phyloP scores from a whole-genome alignment of 2,888 invertebrate genomes.

The Sphaeridia pumilis region DNA sequence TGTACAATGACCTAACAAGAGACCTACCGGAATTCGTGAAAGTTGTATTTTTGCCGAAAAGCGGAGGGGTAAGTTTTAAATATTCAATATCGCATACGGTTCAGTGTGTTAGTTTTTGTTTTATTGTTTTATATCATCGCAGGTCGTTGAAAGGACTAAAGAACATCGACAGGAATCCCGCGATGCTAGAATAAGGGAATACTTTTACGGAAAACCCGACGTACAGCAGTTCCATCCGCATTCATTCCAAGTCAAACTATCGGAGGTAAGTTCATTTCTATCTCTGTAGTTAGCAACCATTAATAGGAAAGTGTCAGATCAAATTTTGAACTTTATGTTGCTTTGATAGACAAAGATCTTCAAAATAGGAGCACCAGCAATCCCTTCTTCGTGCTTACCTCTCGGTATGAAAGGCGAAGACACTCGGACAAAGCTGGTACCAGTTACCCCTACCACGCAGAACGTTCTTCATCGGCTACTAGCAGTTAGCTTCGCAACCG shows the following conservation, averaged over 20 bases:
- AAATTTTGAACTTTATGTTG: conserved; percentile 6
- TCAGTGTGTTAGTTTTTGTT: background rate
- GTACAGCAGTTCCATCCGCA: conserved; percentile 76
- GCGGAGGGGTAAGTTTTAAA: conserved; percentile 68
- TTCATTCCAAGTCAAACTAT: conserved; percentile 84
- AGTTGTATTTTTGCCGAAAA: conserved; percentile 84
- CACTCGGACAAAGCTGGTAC: conserved; percentile 76
- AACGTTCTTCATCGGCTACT: conserved; percentile 76
- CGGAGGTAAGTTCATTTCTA: conserved; percentile 52
- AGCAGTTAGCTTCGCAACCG: conserved; percentile 75
- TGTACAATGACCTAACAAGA: conserved; percentile 83
- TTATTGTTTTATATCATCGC: conserved; percentile 22
- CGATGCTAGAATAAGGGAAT: conserved; percentile 74
- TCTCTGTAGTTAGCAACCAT: too few relatives aligned
- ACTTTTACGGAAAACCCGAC: conserved; percentile 69
- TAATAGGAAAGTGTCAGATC: background rate
- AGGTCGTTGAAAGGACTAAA: conserved; percentile 77
- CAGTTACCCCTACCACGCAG: conserved; percentile 55
- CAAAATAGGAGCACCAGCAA: conserved; percentile 84
- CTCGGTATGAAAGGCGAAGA: conserved; percentile 89
- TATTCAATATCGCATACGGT: conserved; percentile 5
- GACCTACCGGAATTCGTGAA: conserved; percentile 91
- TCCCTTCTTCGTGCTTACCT: conserved; percentile 93
- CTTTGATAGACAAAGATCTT: conserved; percentile 56
- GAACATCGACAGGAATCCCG: conserved; percentile 59